Evolutionary conservation across 2,888 invertebrate species (phyloP).

Genomic region (Cyaniris semiargus): DNA sequence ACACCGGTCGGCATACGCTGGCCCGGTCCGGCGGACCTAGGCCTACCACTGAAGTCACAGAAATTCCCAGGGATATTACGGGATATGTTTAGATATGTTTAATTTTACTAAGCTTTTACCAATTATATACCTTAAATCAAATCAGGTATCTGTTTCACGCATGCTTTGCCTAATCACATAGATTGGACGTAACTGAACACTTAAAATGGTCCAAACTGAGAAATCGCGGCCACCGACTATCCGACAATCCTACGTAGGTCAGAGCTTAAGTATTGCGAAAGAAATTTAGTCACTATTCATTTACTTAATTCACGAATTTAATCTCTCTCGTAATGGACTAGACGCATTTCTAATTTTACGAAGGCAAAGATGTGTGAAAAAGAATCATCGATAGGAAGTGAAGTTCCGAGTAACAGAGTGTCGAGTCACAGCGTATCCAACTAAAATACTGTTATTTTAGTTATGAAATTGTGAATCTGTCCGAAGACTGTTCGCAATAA

Average conservation of each 20-base stretch:
- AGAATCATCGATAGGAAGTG: slow-evolving; percentile 57
- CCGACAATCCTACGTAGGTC: slow-evolving; percentile 54
- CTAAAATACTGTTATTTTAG: slow-evolving; percentile 68
- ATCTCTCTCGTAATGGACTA: slow-evolving; percentile 79
- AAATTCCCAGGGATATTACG: slow-evolving; percentile 23
- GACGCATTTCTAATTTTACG: slow-evolving; percentile 75
- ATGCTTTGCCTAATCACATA: slow-evolving; percentile 74
- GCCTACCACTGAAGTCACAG: slow-evolving; percentile 31
- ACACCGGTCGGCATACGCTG: slow-evolving; percentile 45
- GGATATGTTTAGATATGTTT: slow-evolving; percentile 27
- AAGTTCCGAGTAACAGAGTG: slow-evolving; percentile 59
- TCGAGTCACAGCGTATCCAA: slow-evolving; percentile 60
- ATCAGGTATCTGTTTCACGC: slow-evolving; percentile 72
- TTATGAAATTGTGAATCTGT: slow-evolving; percentile 36
- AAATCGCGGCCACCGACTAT: slow-evolving; percentile 50
- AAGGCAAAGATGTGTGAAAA: slow-evolving; percentile 78
- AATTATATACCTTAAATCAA: slow-evolving; percentile 46
- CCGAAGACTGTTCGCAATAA: slow-evolving; percentile 17
- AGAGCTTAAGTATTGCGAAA: slow-evolving; percentile 53
- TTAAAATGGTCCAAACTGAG: slow-evolving; percentile 68
- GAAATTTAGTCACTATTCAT: slow-evolving; percentile 56
- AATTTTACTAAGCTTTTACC: slow-evolving; percentile 33
- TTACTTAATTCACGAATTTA: slow-evolving; percentile 73
- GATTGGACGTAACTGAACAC: slow-evolving; percentile 77
- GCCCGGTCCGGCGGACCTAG: neutral